phyloP scores from a whole-genome alignment of 2,888 invertebrate species.

The Dryococelus australis region DNA sequence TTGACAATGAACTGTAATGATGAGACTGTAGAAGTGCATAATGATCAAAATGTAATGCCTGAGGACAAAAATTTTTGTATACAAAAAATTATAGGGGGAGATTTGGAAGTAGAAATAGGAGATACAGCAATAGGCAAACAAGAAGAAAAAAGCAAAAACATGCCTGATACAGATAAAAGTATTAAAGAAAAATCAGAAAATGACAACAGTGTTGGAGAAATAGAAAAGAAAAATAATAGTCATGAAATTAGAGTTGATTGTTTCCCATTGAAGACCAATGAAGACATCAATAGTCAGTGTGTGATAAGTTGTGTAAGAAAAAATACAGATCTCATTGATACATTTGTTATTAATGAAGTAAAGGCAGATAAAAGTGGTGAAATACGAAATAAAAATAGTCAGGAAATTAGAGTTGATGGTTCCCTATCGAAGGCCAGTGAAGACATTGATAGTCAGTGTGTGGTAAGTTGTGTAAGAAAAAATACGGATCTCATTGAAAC shows the following conservation, averaged over 20 bases:
- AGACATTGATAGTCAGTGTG: not conserved
- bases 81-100: not conserved
- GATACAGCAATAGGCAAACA: not conserved
- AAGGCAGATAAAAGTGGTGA: not conserved
- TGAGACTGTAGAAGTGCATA: not conserved
- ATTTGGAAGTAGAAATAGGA: not conserved
- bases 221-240: not conserved
- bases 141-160: not conserved
- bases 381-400: not conserved
- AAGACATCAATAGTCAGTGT: not conserved
- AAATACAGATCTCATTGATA: too few species aligned
- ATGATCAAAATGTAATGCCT: not conserved
- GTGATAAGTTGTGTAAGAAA: not conserved
- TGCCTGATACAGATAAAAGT: not conserved
- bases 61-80: not conserved
- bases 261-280: not conserved
- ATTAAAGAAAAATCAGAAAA: not conserved
- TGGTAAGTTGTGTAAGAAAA: not conserved
- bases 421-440: not conserved
- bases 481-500: too few species aligned
- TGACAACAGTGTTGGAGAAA: not conserved
- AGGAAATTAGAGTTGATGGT: not conserved
- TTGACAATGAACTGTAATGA: not conserved
- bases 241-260: not conserved
- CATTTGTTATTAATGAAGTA: too few species aligned